These are phyloP conservation scores for Aspidapion aeneum DNA, from an alignment of 2,888 invertebrate genomes.

Conservation along the genomic window DNA sequence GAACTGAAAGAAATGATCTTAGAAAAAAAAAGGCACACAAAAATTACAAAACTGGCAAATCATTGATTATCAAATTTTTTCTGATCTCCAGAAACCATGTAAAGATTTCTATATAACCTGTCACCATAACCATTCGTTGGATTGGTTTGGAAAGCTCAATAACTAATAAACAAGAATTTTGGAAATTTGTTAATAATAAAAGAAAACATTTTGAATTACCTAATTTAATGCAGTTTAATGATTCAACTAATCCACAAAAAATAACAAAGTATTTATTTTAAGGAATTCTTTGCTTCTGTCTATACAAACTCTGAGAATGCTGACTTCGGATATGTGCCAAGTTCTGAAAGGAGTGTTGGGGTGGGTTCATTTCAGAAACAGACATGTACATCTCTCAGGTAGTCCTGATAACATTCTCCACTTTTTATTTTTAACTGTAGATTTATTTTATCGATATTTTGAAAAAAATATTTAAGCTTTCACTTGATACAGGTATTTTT, in stretches of 20 bases:
- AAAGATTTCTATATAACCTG: background rate
- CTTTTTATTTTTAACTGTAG: background rate
- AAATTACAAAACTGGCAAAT: background rate
- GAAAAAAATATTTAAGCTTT: background rate
- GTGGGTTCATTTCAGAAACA: background rate
- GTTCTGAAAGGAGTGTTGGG: background rate
- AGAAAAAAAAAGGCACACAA: background rate
- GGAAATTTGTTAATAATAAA: background rate
- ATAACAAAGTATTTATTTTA: background rate
- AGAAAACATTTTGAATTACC: background rate
- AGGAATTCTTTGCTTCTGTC: background rate
- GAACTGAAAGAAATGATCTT: background rate
- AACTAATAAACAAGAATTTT: background rate
- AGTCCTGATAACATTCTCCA: no score
- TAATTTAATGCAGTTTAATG: background rate
- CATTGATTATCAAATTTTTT: background rate
- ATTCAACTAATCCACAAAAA: background rate
- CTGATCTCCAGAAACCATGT: background rate
- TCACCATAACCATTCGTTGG: background rate
- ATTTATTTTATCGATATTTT: background rate
- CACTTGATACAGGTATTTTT: background rate
- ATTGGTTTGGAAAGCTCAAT: background rate
- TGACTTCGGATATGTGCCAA: background rate
- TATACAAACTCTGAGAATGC: background rate
- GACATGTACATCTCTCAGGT: no score